These are phyloP conservation scores for Hippasteria phrygiana DNA, from an alignment of 53 echinoderm and acorn worm genomes.

Conservation along the genomic window DNA sequence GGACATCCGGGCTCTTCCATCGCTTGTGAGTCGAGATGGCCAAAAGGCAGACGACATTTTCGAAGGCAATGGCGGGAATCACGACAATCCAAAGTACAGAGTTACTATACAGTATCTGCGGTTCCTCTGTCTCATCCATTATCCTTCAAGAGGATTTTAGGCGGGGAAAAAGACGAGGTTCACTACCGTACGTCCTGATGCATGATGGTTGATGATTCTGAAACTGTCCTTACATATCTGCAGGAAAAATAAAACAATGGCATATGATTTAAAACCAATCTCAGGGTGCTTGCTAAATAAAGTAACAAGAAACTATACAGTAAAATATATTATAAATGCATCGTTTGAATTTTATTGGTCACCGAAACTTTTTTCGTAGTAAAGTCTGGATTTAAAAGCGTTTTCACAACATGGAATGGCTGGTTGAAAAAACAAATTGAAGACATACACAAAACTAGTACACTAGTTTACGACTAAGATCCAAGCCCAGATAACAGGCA, in stretches of 20 bases:
- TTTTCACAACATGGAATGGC: too few relatives aligned
- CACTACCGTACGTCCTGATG: slow-evolving; percentile 30
- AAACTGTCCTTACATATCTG: background rate
- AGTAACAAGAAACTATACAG: too few relatives aligned
- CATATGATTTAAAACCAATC: background rate
- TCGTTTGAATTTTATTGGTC: too few relatives aligned
- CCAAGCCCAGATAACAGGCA: too few relatives aligned
- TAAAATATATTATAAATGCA: too few relatives aligned
- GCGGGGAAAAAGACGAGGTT: background rate
- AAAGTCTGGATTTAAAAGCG: too few relatives aligned
- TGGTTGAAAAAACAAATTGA: too few relatives aligned
- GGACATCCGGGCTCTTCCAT: slow-evolving; percentile 94
- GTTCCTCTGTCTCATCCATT: background rate
- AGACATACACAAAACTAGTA: too few relatives aligned
- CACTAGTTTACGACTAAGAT: too few relatives aligned
- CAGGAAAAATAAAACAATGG: background rate
- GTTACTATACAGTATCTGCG: slow-evolving; percentile 50
- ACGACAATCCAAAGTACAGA: slow-evolving; percentile 76
- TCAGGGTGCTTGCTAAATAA: too few relatives aligned
- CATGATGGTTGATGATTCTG: slow-evolving; percentile 9
- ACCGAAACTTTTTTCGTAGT: too few relatives aligned
- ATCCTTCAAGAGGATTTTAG: background rate
- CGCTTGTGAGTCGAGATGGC: slow-evolving; percentile 81
- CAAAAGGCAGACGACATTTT: slow-evolving; percentile 81
- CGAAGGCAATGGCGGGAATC: slow-evolving; percentile 72